Percentiles rank a stretch among this genome's conserved stretches.
These are phyloP conservation scores for Porphyrio hochstetteri DNA, from an alignment of 2,113 vertebrate species.

Conservation along the genomic window DNA sequence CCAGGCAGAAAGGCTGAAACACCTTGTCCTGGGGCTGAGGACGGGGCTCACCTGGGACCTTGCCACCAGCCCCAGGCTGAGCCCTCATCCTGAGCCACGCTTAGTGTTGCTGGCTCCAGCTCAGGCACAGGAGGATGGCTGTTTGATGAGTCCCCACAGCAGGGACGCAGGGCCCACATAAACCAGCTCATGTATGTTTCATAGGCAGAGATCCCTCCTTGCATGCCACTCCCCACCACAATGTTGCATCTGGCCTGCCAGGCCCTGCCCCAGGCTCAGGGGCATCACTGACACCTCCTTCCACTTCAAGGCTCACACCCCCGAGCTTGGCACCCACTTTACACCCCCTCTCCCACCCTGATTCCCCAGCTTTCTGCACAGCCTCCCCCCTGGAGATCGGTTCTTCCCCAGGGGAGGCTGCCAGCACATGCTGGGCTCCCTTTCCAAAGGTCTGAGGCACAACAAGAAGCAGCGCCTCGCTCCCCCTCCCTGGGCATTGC, in stretches of 20 bases:
- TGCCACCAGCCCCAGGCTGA: rapidly evolving
- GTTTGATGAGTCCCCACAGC: rapidly evolving
- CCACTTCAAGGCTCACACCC: background rate
- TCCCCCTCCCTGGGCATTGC: background rate
- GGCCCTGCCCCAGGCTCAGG: background rate
- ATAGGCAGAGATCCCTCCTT: background rate
- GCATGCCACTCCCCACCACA: rapidly evolving
- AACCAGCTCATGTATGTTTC: background rate
- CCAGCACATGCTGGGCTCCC: background rate
- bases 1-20: background rate
- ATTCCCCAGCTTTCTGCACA: background rate
- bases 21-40: background rate
- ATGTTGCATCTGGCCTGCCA: background rate
- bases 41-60: background rate
- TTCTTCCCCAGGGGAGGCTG: background rate
- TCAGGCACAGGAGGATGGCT: rapidly evolving
- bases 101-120: background rate
- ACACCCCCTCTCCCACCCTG: background rate
- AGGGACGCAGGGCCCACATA: background rate
- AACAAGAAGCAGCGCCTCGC: background rate
- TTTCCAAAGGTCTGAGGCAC: background rate
- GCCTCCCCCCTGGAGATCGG: rapidly evolving
- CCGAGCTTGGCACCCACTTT: rapidly evolving
- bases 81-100: background rate
- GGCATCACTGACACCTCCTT: background rate